Base-by-base conservation (phyloP, 2,797 vertebrate species). In the Neomorphus geoffroyi region DNA sequence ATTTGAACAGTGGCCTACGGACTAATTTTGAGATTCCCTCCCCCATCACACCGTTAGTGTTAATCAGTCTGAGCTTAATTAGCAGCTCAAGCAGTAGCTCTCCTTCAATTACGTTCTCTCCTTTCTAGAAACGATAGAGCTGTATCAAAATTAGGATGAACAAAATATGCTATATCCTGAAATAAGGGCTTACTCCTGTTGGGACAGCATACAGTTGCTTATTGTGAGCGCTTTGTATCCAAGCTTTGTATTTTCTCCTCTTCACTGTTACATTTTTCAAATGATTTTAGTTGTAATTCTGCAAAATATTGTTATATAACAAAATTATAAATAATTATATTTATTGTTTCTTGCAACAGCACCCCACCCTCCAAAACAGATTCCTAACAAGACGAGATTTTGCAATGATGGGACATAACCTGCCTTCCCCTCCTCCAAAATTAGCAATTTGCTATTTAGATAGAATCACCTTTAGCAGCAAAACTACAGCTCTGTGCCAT, bases 131-230 rank as follows among this genome's bases (percentile, higher is more conserved):
- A 87, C 43, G 53, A 37, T 2, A 91, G 11, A 81, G 21, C 18
- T 43, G 13, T 61, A 71, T 35, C 54, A 71, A 94, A 96, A 93
- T 53, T 85, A 93, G 89, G 26, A 33, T 80, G 32, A 93, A 84
- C 10, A 70, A 95, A 91, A 17, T 62, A 88, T 10, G 13, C 33
- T 84, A 39, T 9, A 26, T 33, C 58, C 82, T 62, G n/a, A 94
- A 95, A 90, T 51, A 86, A 78, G 26, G n/a, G 32, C 21, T 90
- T 43, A 64, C 46, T 82, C 64, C 45, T 53, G 2, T 1, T 61
- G 41, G 58, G 26, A 79, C 18, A 74, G 48, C 13, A 53, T 24
- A 30, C 13, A 86, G 23, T 3, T 58, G 51, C 71, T 86, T 84
- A 81, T n/a, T 0, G 0, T 33, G 64, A 77, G 39, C 50, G 19